Evolutionary conservation across 2,888 invertebrate genomes (phyloP), one percentile per base, ranked within the genome.

Genomic region (Machimus rusticus): DNA sequence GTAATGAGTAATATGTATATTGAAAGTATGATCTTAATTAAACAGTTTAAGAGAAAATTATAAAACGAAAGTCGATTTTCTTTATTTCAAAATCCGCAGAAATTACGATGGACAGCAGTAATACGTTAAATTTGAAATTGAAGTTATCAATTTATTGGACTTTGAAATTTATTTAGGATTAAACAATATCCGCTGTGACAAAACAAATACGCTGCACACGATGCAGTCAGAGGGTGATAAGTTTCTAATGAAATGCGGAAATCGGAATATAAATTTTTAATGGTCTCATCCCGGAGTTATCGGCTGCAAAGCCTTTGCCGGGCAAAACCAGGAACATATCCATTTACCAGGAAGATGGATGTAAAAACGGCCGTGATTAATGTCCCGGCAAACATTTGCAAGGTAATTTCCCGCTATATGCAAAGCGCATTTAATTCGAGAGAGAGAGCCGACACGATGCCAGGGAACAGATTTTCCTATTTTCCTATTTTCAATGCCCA

Each of bases 361-460:
- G 46, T 28, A 51, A 79, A 51, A 79, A 51, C 23, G 19, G 23
- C n/a, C 51, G 51, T 46, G 85, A 87, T 85, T 85, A 87, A 87
- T 87, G 78, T 77, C 39, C 51, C 85, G 23, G 43, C 85, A 85
- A 87, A 16, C 77, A 85, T 57, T 85, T 85, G 57, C 87, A 66
- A 82, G 84, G 85, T 66, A 74, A 74, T 86, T 43, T 86, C 86
- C 23, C 37, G 55, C 31, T 77, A 86, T 77, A 86, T 86, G 79
- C 46, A 79, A 79, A 79, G 51, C 79, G 79, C 79, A 79, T 79
- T 79, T 79, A 51, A 51, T 79, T 46, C 51, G 6, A 34, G 34
- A 3, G 23, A 39, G 57, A 31, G 28, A 46, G 28, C 31, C 23
- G 28, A 51, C 79, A 79, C 79, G 43, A 34, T 5, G 28, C 23